phyloP scores from a whole-genome alignment of 2,797 vertebrate genomes.

The Pampus argenteus region DNA sequence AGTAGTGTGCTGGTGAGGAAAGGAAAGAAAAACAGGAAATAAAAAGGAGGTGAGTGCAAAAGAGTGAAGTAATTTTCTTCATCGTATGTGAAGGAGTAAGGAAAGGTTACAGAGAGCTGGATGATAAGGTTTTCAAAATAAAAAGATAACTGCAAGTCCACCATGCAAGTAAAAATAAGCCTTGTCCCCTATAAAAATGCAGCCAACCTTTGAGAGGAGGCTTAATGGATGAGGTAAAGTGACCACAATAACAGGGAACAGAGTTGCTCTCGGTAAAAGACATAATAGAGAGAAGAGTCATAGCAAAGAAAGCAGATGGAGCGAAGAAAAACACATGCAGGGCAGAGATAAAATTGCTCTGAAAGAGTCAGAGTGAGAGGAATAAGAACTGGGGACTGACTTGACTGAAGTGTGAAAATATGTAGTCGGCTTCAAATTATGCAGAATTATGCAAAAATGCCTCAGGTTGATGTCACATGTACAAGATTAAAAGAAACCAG shows the following conservation, averaged over 20 bases:
- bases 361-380: background rate
- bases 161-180: constrained; percentile 7
- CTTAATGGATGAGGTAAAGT: constrained; percentile 51
- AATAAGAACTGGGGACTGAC: background rate
- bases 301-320: constrained; percentile 22
- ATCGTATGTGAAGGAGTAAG: background rate
- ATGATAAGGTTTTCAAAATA: background rate
- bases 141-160: background rate
- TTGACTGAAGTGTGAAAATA: background rate
- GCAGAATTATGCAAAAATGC: rapidly evolving
- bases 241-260: constrained; percentile 37
- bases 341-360: background rate
- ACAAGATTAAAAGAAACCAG: too few relatives aligned
- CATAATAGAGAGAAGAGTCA: constrained; percentile 39
- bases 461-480: background rate
- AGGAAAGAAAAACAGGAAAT: background rate
- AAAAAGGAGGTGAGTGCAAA: constrained; percentile 5
- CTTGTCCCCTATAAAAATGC: constrained; percentile 4
- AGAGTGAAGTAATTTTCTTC: constrained; percentile 6
- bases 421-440: background rate
- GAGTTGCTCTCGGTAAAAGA: constrained; percentile 24
- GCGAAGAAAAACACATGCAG: background rate
- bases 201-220: constrained; percentile 18
- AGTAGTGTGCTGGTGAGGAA: background rate
- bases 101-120: background rate